Evolutionary conservation across 2,888 invertebrate genomes (phyloP).

Genomic region (Apamea crenata): DNA sequence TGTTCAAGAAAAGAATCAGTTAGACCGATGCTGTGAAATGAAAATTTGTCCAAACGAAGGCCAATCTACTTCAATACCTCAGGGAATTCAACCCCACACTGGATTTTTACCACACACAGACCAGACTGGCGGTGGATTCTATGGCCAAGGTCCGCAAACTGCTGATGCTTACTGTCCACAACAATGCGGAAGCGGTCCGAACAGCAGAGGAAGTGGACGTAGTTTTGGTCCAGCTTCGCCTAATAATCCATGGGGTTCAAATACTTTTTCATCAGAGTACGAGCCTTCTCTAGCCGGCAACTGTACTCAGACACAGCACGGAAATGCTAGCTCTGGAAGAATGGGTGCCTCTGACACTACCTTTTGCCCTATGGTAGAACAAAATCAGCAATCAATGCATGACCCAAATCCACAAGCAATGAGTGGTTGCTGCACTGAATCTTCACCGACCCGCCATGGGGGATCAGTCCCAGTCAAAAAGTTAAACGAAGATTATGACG

Average conservation of each 20-base stretch:
- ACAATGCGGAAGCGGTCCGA: neutral
- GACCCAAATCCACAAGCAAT: conserved; percentile 4
- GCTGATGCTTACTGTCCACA: neutral
- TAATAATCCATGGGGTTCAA: conserved; percentile 10
- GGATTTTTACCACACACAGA: neutral
- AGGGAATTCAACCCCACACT: neutral
- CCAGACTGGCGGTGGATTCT: neutral
- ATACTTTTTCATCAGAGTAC: conserved; percentile 9
- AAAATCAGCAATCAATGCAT: conserved; percentile 11
- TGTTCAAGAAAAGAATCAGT: neutral
- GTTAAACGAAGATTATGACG: conserved; percentile 73
- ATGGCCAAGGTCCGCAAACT: neutral
- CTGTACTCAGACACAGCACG: neutral
- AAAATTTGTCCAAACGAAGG: neutral
- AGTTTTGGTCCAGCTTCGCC: conserved; percentile 8
- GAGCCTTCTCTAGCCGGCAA: neutral
- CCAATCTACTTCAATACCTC: conserved; percentile 9
- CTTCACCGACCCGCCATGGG: neutral
- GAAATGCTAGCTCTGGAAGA: neutral
- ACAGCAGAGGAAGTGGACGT: neutral
- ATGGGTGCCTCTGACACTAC: neutral
- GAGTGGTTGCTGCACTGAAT: neutral
- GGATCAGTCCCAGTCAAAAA: conserved; percentile 55
- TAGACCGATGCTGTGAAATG: neutral
- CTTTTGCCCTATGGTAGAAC: neutral